Evolutionary conservation across 2,888 invertebrate genomes (phyloP).

Genomic region (Flexamia atlantica): DNA sequence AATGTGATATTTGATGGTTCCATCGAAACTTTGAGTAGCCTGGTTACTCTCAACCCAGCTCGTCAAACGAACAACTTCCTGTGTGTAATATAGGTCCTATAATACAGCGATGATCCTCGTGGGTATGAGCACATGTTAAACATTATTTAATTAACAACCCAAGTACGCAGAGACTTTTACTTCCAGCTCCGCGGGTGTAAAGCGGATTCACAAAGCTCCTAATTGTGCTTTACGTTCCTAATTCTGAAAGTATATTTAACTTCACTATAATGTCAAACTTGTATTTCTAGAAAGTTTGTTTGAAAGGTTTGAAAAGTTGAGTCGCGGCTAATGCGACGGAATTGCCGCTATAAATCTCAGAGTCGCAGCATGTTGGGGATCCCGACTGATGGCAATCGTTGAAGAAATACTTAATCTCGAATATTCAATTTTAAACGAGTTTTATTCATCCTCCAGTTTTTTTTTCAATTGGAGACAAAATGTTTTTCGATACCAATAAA

Average conservation of each 20-base stretch:
- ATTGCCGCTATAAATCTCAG: constrained; percentile 30
- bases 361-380: background rate
- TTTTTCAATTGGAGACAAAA: too few species aligned
- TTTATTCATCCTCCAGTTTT: too few species aligned
- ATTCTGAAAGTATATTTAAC: constrained; percentile 26
- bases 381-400: background rate
- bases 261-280: constrained; percentile 33
- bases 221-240: constrained; percentile 21
- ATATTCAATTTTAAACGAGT: too few species aligned
- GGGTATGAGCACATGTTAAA: background rate
- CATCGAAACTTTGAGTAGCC: too few species aligned
- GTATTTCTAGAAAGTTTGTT: constrained; percentile 32
- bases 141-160: constrained; percentile 6
- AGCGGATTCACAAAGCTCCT: background rate
- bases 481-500: too few species aligned
- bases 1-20: too few species aligned
- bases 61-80: too few species aligned
- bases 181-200: background rate
- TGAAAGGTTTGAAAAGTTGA: constrained; percentile 15
- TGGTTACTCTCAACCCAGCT: too few species aligned
- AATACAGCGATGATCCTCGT: constrained; percentile 1
- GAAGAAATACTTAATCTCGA: too few species aligned
- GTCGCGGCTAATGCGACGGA: constrained; percentile 27
- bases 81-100: background rate
- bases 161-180: background rate